Evolutionary conservation across 2,888 invertebrate species (phyloP).

Genomic region (Cheilosia vernalis): DNA sequence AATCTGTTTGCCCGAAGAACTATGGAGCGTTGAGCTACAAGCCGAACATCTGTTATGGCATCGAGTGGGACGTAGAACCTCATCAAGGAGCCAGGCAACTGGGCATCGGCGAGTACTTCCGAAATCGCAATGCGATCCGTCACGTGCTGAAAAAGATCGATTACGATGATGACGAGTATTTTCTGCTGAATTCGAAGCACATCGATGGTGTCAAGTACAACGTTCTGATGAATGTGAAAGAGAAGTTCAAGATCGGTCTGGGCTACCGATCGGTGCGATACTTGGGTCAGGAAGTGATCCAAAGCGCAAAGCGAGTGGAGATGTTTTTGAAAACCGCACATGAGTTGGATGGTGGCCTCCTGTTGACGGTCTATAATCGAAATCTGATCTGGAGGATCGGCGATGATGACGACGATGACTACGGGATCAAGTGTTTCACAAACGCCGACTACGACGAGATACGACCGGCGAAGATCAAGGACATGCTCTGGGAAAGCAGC

Average conservation of each 20-base stretch:
- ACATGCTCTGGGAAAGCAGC: constrained; percentile 80
- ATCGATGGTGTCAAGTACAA: constrained; percentile 68
- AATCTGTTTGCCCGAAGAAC: constrained; percentile 77
- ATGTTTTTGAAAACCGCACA: constrained; percentile 77
- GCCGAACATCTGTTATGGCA: constrained; percentile 79
- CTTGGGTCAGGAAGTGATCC: constrained; percentile 75
- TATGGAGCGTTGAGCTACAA: constrained; percentile 78
- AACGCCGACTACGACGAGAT: constrained; percentile 85
- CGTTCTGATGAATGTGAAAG: constrained; percentile 76
- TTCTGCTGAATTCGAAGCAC: constrained; percentile 70
- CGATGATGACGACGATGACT: constrained; percentile 79
- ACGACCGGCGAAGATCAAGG: constrained; percentile 83
- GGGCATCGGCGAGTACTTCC: constrained; percentile 76
- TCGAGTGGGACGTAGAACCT: constrained; percentile 76
- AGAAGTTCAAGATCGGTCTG: constrained; percentile 65
- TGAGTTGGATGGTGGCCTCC: constrained; percentile 77
- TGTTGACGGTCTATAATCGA: constrained; percentile 85
- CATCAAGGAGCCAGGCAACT: constrained; percentile 72
- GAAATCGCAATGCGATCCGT: constrained; percentile 76
- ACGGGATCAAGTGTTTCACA: constrained; percentile 86
- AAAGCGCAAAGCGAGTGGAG: constrained; percentile 69
- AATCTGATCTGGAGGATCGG: constrained; percentile 84
- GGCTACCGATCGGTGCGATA: constrained; percentile 47
- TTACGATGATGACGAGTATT: constrained; percentile 64
- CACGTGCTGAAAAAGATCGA: constrained; percentile 72